Conservation (phyloP, 2,113 vertebrate species). For the Erythrocercus mccallii region DNA sequence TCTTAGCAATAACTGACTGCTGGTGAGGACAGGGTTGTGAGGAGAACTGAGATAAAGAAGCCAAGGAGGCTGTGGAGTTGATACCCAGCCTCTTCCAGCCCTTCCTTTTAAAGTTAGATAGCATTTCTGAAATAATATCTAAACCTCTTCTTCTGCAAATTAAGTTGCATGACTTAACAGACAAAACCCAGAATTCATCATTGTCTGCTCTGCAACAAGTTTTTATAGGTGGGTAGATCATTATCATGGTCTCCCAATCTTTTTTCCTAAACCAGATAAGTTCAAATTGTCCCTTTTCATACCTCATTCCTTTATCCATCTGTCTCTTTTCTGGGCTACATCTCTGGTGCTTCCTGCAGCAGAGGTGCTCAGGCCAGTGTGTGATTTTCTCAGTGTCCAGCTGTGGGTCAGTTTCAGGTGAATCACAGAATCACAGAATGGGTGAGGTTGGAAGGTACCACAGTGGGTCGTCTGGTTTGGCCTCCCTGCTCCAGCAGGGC, state of each 20-base stretch:
- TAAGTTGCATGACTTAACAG: not conserved
- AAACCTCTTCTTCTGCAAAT: not conserved
- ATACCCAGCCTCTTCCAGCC: not conserved
- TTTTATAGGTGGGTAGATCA: conserved; percentile 30
- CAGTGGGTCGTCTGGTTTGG: not conserved
- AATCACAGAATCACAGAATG: not conserved
- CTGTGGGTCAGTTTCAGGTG: not conserved
- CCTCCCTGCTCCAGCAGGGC: not conserved
- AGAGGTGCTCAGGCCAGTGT: not conserved
- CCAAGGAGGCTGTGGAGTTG: not conserved
- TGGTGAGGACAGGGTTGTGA: not conserved
- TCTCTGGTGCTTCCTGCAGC: not conserved
- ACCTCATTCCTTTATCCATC: not conserved
- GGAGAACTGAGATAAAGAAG: not conserved
- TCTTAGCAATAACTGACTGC: not conserved
- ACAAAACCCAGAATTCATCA: conserved; percentile 14
- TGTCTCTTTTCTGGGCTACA: not conserved
- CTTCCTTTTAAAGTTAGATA: not conserved
- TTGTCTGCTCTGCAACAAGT: conserved; percentile 2
- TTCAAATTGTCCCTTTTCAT: not conserved
- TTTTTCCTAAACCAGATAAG: not conserved
- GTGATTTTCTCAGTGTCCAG: not conserved
- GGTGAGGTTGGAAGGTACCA: not conserved
- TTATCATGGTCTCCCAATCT: not conserved
- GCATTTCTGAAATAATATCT: conserved; percentile 14